A percentile compares a stretch with the other conserved stretches of the same genome.
phyloP scores from a whole-genome alignment of 1,140 invertebrate genomes.

The Cecropterus lyciades region DNA sequence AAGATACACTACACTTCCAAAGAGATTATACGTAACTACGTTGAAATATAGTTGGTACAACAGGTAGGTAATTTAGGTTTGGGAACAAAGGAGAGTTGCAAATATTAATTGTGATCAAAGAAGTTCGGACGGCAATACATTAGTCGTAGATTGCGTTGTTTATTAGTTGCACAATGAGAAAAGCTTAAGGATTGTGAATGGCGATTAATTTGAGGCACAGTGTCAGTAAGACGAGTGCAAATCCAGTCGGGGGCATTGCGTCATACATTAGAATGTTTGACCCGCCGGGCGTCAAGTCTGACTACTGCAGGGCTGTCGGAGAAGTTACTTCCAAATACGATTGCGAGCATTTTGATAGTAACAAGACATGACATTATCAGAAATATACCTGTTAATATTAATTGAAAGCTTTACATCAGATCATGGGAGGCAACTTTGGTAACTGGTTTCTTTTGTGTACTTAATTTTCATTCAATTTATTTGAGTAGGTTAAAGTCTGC shows the following conservation, averaged over 20 bases:
- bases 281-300: conserved; percentile 51
- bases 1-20: too few relatives aligned
- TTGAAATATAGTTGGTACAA: too few relatives aligned
- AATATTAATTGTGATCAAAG: conserved; percentile 16
- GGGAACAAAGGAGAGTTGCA: conserved; percentile 12
- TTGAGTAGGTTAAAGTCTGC: too few relatives aligned
- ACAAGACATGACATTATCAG: too few relatives aligned
- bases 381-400: too few relatives aligned
- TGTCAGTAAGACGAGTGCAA: conserved; percentile 75
- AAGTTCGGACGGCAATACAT: conserved; percentile 15
- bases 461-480: too few relatives aligned
- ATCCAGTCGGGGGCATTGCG: conserved; percentile 75
- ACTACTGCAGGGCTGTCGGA: conserved; percentile 23
- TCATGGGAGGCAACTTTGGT: too few relatives aligned
- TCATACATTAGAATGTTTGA: conserved; percentile 82
- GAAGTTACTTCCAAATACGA: not conserved
- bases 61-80: not conserved
- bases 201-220: conserved; percentile 50
- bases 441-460: too few relatives aligned
- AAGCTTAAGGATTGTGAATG: conserved; percentile 34
- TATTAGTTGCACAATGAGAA: conserved; percentile 29
- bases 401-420: too few relatives aligned
- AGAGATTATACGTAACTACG: too few relatives aligned
- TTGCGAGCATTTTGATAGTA: too few relatives aligned
- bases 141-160: conserved; percentile 18